Evolutionary conservation across 2,797 vertebrate genomes (phyloP), one percentile per base, ranked within the genome.

Genomic region (Poecilia picta): DNA sequence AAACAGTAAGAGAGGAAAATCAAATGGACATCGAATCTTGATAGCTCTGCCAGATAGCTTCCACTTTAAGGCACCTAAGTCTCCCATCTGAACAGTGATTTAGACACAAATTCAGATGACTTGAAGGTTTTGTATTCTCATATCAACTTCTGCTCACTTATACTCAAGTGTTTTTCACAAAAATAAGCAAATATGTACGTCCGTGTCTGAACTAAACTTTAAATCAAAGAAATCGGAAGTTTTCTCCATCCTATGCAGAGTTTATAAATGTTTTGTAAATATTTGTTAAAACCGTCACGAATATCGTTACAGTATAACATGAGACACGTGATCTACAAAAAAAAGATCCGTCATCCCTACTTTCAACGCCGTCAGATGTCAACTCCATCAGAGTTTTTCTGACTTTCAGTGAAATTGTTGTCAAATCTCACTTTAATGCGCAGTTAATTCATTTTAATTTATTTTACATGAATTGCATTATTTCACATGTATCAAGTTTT

Each of bases 11-110:
- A 7, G 62, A 81, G 73, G 55, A 85, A 77, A 83, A 82, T 88
- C 76, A 80, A 83, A 82, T 73, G 88, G 87, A 79, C 80, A 87
- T 74, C 81, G 45, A 82, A 74, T 45, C 72, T 76, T 77, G 75
- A 81, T 81, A 75, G 75, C 81, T 51, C 72, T 80, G 74, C 81
- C 77, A 77, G 72, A 84, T 64, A 76, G 70, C 57, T 82, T 84
- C 77, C 77, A 81, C 75, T 82, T 88, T 80, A 31, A 77, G 80
- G 68, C 59, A 55, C 46, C 77, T n/a, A 36, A 77, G 81, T 68
- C 74, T 81, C 36, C 47, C 20, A 75, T 80, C 64, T 75, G 59
- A 79, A 75, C 75, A 68, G 59, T 23, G 16, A 84, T 85, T 78
- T 62, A 59, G 41, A 84, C 36, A 68, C 45, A 75, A 43, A 41